A percentile compares a stretch with the other conserved stretches of the same genome.
Conservation (phyloP, 92 coral and sea anemone genomes). For the Actinostola sp. region DNA sequence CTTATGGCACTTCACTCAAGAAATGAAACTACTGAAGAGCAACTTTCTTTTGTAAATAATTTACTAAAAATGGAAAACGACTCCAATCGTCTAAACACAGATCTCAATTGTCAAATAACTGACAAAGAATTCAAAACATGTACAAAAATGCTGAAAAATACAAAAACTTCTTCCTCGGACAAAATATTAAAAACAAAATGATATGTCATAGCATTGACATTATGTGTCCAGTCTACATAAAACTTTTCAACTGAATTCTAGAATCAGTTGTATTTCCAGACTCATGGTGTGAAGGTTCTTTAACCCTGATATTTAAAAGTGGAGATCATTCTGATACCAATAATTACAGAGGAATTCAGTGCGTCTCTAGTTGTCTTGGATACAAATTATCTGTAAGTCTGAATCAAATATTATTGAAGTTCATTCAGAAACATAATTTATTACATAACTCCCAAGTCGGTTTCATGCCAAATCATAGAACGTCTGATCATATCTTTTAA, state of each 20-base stretch:
- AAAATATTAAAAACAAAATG: not conserved
- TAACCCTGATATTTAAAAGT: conserved; percentile 15
- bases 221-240: not conserved
- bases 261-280: conserved; percentile 8
- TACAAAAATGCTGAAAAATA: conserved; percentile 5
- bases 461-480: not conserved
- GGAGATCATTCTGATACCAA: conserved; percentile 3
- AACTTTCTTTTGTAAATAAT: not conserved
- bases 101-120: not conserved
- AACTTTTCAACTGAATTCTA: conserved; percentile 2
- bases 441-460: not conserved
- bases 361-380: not conserved
- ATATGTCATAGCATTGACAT: conserved; percentile 1
- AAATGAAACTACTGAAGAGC: conserved; percentile 5
- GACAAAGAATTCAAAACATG: not conserved
- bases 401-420: not conserved
- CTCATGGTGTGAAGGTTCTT: conserved; percentile 30
- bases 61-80: conserved; percentile 9
- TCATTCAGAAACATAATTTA: not conserved
- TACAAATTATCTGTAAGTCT: not conserved
- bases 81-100: not conserved
- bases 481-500: not conserved
- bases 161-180: conserved; percentile 15
- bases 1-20: conserved; percentile 28
- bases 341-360: not conserved